Base-by-base conservation (phyloP, 2,797 vertebrate species). In the Lagodon rhomboides region DNA sequence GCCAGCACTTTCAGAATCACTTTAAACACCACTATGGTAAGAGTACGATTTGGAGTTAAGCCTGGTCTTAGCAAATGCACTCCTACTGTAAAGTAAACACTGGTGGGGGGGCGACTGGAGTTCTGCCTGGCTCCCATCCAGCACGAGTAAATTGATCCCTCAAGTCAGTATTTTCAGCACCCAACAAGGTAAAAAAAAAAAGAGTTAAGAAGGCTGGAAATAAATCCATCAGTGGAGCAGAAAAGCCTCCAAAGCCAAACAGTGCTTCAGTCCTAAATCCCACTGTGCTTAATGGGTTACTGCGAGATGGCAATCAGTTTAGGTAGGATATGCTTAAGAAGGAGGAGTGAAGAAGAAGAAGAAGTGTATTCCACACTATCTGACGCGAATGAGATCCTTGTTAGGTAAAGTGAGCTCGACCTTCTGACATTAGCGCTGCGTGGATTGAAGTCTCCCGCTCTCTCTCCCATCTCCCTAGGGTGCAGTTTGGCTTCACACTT, bases 161-260 rank as follows among this genome's bases (percentile, higher is more conserved):
- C 27, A 74, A 81, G 83, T 79, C 68, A 75, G 80, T 87, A 76
- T 87, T 85, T 77, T 84, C 79, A 81, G 60, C 80, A 88, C 47
- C 67, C 75, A 80, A 80, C 62, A 55, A 79, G 65, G 68, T 85
- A 82, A 82, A 84, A 34, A 82, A 82, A 85, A 34, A 85, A 44
- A 79, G 25, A 89, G 79, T 77, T 62, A 63, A 80, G 70, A 70
- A 68, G 25, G 41, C 50, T 60, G 75, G 82, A 70, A 86, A 85
- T 85, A 77, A 86, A 89, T 85, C 75, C 71, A 44, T 84, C 69
- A 75, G 43, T 38, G 34, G 56, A 84, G 71, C 68, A 8, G 78
- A 69, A 83, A 78, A 86, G 65, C 68, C 55, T 54, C 23, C 54
- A 59, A 77, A 84, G 76, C 68, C 81, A 75, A 82, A 74, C 25